Evolutionary conservation across 2,113 vertebrate species (phyloP).

Genomic region (Macaca fascicularis): T2T-MFA8v1.1 NC_088392.1:65326001-65326500

Average conservation of each 20-base stretch:
- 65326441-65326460: constrained; percentile 41
- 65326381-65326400: not conserved
- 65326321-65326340: not conserved
- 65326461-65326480: not conserved
- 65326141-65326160: not conserved
- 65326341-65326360: constrained; percentile 1
- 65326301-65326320: not conserved
- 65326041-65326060: not conserved
- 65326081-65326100: not conserved
- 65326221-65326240: not conserved
- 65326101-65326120: not conserved
- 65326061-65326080: not conserved
- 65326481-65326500: not conserved
- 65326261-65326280: not conserved
- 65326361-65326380: not conserved
- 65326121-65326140: not conserved
- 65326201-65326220: too few species aligned
- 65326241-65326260: not conserved
- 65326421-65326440: not conserved
- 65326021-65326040: not conserved
- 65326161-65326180: not conserved
- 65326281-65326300: not conserved
- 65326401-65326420: constrained; percentile 1
- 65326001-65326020: not conserved
- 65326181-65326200: not conserved